These are phyloP conservation scores for Argopecten irradians DNA, from an alignment of 1,140 invertebrate genomes.

Conservation along the genomic window DNA sequence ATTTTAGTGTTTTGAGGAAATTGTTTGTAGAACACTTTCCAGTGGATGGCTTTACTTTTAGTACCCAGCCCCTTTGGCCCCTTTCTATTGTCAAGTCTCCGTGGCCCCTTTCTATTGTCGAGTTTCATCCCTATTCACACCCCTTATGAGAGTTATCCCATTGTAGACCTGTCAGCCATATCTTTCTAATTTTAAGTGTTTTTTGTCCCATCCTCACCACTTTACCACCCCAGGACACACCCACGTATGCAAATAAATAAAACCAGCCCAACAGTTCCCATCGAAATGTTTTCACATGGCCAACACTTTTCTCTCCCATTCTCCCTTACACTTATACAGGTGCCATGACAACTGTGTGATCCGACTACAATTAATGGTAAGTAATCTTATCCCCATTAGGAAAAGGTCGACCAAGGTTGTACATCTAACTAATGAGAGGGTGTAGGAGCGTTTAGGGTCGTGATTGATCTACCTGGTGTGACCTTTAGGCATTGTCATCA, in stretches of 20 bases:
- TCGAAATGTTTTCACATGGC: not conserved
- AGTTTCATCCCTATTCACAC: not conserved
- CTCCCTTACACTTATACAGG: not conserved
- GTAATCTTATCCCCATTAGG: not conserved
- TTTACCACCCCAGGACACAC: not conserved
- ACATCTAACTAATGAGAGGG: not conserved
- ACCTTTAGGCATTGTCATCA: not conserved
- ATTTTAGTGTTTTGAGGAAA: too few relatives aligned
- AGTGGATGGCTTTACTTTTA: too few relatives aligned
- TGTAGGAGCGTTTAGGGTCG: not conserved
- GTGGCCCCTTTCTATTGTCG: not conserved
- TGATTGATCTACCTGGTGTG: not conserved
- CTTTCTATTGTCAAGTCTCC: not conserved
- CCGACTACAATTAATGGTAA: not conserved
- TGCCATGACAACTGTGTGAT: not conserved
- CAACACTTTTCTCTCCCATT: not conserved
- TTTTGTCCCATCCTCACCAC: not conserved
- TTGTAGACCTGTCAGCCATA: not conserved
- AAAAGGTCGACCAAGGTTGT: not conserved
- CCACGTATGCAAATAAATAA: not conserved
- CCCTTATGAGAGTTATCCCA: not conserved
- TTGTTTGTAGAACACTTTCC: too few relatives aligned
- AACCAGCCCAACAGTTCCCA: not conserved
- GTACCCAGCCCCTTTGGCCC: not conserved
- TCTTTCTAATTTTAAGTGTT: not conserved